phyloP scores from a whole-genome alignment of 2,888 invertebrate genomes.

The Thera obeliscata region DNA sequence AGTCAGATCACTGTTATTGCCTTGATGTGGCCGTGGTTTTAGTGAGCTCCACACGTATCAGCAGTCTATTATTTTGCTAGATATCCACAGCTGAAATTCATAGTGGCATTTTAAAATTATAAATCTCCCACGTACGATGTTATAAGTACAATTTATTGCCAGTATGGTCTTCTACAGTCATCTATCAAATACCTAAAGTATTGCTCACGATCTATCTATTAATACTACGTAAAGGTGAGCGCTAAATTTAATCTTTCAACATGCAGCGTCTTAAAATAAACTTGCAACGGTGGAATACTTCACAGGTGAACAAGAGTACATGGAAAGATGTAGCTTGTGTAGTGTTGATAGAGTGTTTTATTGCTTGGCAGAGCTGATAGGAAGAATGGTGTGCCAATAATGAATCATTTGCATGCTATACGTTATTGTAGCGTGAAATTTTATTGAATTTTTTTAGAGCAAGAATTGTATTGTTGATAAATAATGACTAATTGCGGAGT shows the following conservation, averaged over 20 bases:
- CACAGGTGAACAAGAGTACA: constrained; percentile 33
- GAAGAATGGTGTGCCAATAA: constrained; percentile 34
- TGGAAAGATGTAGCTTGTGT: constrained; percentile 15
- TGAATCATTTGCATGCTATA: constrained; percentile 26
- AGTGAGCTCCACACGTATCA: no score
- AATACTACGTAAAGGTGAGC: constrained; percentile 32
- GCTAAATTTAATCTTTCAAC: constrained; percentile 36
- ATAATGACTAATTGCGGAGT: no score
- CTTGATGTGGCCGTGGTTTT: no score
- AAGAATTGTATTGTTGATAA: no score
- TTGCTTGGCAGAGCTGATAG: constrained; percentile 26
- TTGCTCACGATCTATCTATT: constrained; percentile 29
- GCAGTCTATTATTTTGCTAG: no score
- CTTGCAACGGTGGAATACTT: constrained; percentile 26
- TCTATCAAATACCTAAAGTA: constrained; percentile 7
- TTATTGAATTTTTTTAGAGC: background rate
- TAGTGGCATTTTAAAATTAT: no score
- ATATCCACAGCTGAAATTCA: no score
- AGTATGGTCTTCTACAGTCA: background rate
- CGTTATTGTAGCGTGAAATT: constrained; percentile 8
- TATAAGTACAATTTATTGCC: background rate
- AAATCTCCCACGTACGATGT: no score
- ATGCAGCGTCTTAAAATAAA: constrained; percentile 36
- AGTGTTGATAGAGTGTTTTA: constrained; percentile 20
- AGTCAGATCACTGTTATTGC: no score